Evolutionary conservation across 2,113 vertebrate genomes (phyloP).

Genomic region (Fregata magnificens): DNA sequence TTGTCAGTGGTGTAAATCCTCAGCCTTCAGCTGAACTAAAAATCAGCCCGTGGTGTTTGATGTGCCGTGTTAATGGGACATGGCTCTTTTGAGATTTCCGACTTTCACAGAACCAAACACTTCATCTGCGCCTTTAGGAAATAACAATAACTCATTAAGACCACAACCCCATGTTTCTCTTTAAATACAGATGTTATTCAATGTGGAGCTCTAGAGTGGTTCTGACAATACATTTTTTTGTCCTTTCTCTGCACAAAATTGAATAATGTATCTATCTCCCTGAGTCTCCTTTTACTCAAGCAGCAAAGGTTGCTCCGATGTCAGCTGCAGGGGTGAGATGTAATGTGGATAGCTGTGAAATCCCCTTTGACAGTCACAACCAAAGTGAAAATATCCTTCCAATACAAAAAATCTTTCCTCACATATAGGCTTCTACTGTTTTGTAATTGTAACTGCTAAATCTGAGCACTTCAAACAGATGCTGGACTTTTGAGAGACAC

Average conservation of each 20-base stretch:
- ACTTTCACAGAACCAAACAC: background rate
- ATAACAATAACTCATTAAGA: conserved; percentile 2
- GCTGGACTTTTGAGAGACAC: background rate
- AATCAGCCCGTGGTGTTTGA: background rate
- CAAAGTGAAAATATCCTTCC: conserved; percentile 12
- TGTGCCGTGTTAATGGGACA: background rate
- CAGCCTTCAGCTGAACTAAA: background rate
- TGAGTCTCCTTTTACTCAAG: background rate
- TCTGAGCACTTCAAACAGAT: background rate
- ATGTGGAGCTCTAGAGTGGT: background rate
- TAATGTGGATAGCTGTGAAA: conserved; percentile 9
- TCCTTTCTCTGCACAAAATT: background rate
- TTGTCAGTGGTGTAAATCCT: conserved; percentile 17
- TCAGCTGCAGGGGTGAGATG: background rate
- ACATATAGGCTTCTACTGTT: background rate
- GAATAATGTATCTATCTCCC: background rate
- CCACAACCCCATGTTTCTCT: background rate
- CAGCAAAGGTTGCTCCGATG: conserved; percentile 22
- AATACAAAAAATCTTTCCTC: background rate
- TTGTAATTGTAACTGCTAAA: background rate
- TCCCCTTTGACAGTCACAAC: conserved; percentile 16
- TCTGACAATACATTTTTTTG: background rate
- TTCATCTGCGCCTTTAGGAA: conserved; percentile 20
- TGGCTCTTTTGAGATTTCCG: background rate
- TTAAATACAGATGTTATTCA: conserved; percentile 1